Conservation (phyloP, 2,797 vertebrate genomes). For the Takifugu ocellatus region DNA sequence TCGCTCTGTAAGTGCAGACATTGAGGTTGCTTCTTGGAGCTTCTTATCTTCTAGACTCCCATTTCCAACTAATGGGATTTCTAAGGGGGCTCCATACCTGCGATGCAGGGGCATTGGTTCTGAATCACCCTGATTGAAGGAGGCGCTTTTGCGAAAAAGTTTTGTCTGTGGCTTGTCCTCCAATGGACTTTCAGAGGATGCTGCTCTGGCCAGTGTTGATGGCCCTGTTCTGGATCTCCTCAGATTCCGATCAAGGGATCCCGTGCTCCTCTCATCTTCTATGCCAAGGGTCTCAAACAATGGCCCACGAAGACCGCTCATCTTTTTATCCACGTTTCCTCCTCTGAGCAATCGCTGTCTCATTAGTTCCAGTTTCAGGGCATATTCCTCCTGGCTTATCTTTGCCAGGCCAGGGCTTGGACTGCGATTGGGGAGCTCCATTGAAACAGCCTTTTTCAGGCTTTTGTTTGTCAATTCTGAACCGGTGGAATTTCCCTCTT, state of each 20-base stretch:
- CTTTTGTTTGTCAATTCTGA: slow-evolving; percentile 59
- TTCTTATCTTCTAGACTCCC: slow-evolving; percentile 64
- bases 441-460: slow-evolving; percentile 85
- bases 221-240: slow-evolving; percentile 67
- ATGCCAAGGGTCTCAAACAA: slow-evolving; percentile 89
- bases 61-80: slow-evolving; percentile 81
- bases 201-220: slow-evolving; percentile 75
- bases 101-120: slow-evolving; percentile 87
- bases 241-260: slow-evolving; percentile 69
- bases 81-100: slow-evolving; percentile 86
- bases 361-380: slow-evolving; percentile 90
- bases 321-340: slow-evolving; percentile 80
- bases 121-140: slow-evolving; percentile 85
- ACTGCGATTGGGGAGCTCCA: slow-evolving; percentile 76
- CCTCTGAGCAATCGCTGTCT: slow-evolving; percentile 87
- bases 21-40: slow-evolving; percentile 84
- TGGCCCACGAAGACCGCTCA: slow-evolving; percentile 92
- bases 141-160: slow-evolving; percentile 86
- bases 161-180: slow-evolving; percentile 76
- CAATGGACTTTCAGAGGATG: slow-evolving; percentile 79
- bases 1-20: slow-evolving; percentile 82
- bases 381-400: slow-evolving; percentile 86
- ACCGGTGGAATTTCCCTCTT: slow-evolving; percentile 50
- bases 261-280: slow-evolving; percentile 71
- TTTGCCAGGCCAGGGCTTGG: slow-evolving; percentile 81